Evolutionary conservation across 2,888 invertebrate genomes (phyloP).

Genomic region (Luperina nickerlii): DNA sequence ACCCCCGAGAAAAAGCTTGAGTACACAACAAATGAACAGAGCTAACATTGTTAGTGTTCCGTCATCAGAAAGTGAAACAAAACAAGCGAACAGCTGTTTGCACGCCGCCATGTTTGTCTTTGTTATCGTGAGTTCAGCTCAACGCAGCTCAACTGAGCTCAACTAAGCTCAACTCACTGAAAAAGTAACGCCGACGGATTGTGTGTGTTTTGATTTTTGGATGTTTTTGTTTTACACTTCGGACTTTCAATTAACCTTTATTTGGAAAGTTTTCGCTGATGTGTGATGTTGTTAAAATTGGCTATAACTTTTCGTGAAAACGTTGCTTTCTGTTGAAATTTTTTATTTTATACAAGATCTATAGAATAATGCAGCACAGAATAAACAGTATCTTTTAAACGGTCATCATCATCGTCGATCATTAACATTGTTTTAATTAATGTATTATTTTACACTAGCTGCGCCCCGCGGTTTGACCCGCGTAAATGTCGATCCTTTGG

Average conservation of each 20-base stretch:
- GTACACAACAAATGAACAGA: conserved; percentile 53
- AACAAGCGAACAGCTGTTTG: conserved; percentile 56
- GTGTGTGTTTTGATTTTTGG: conserved; percentile 55
- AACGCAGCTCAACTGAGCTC: conserved; percentile 37
- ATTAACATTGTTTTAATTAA: neutral
- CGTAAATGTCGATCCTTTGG: no score
- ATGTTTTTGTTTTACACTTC: conserved; percentile 34
- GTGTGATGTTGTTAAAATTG: conserved; percentile 17
- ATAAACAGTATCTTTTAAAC: neutral
- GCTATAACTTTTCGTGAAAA: conserved; percentile 20
- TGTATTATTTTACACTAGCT: neutral
- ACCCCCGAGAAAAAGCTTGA: conserved; percentile 37
- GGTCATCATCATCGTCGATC: no score
- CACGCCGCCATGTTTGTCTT: conserved; percentile 54
- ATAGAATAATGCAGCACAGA: neutral
- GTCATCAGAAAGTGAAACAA: conserved; percentile 60
- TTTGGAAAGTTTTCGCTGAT: conserved; percentile 29
- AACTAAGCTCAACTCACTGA: conserved; percentile 39
- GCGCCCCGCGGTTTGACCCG: no score
- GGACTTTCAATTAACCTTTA: conserved; percentile 19
- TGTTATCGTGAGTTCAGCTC: conserved; percentile 58
- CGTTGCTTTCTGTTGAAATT: neutral
- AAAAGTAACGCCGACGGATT: conserved; percentile 44
- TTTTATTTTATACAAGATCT: neutral
- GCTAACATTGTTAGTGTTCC: conserved; percentile 59